Conservation (phyloP, 2,888 invertebrate genomes). For the Apeira syringaria region DNA sequence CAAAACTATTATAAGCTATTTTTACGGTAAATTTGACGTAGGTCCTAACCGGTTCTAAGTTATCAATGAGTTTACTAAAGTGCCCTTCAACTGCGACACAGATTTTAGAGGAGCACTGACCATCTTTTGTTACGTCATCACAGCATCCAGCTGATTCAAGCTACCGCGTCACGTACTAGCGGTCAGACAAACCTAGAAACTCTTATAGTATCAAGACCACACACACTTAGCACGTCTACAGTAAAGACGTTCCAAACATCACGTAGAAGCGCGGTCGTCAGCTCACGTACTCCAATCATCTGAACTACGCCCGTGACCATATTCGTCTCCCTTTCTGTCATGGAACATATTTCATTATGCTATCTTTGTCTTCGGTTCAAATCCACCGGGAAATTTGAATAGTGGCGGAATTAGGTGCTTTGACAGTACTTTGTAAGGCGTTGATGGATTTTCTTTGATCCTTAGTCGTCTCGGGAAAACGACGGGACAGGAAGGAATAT, state of each 20-base stretch:
- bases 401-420: constrained; percentile 76
- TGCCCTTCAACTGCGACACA: not conserved
- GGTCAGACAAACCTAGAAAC: constrained; percentile 8
- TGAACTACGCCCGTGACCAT: constrained; percentile 74
- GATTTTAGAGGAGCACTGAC: not conserved
- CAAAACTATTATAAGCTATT: no score
- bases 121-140: constrained; percentile 7
- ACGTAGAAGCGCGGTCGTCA: constrained; percentile 74
- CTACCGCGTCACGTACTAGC: constrained; percentile 12
- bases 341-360: constrained; percentile 19
- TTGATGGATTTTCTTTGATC: constrained; percentile 74
- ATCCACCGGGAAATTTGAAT: constrained; percentile 80
- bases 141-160: constrained; percentile 7
- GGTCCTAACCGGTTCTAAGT: no score
- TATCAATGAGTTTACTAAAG: no score
- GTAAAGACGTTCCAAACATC: constrained; percentile 52
- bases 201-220: constrained; percentile 27
- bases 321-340: constrained; percentile 49
- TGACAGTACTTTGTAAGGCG: constrained; percentile 72
- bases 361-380: constrained; percentile 44
- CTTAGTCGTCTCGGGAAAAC: constrained; percentile 37
- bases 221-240: constrained; percentile 36
- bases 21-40: no score
- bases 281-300: constrained; percentile 80
- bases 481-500: constrained; percentile 14